phyloP scores from a whole-genome alignment of 1,140 invertebrate species.

The Tyrophagus putrescentiae region DNA sequence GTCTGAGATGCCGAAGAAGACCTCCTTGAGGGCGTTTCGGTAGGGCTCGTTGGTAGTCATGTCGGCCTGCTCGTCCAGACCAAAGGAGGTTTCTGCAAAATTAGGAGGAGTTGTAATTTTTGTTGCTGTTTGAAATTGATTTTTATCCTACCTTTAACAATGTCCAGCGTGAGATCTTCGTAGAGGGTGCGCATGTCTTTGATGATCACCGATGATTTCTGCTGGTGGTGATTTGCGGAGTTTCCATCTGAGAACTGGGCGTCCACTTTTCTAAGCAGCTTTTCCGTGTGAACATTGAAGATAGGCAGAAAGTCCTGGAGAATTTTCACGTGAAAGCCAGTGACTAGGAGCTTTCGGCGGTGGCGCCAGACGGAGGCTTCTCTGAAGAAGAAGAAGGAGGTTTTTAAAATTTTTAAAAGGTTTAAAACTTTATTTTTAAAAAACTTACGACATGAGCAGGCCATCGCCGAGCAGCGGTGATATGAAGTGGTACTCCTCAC shows the following conservation, averaged over 20 bases:
- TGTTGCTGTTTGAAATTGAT: background rate
- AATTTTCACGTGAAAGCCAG: conserved; percentile 42
- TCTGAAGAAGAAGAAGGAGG: conserved; percentile 15
- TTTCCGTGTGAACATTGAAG: conserved; percentile 38
- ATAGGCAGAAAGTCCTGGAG: conserved; percentile 39
- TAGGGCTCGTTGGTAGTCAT: too few species aligned
- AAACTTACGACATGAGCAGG: conserved; percentile 44
- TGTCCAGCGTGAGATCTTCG: conserved; percentile 65
- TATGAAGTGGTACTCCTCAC: conserved; percentile 51
- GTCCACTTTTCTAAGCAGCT: conserved; percentile 36
- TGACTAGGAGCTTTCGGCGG: conserved; percentile 39
- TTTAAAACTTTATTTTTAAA: too few species aligned
- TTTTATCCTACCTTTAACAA: conserved; percentile 50
- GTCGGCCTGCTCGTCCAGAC: too few species aligned
- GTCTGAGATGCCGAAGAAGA: too few species aligned
- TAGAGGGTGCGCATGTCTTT: conserved; percentile 55
- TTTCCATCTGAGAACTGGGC: too few species aligned
- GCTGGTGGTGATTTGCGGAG: too few species aligned
- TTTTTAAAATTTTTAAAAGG: too few species aligned
- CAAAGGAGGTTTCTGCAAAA: conserved; percentile 31
- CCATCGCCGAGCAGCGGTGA: conserved; percentile 67
- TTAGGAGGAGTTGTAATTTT: background rate
- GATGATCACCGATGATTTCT: background rate
- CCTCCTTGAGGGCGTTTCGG: too few species aligned
- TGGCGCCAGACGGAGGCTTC: conserved; percentile 36